These are phyloP conservation scores for Sinocyclocheilus anshuiensis DNA, from an alignment of 2,113 vertebrate genomes.

Conservation along the genomic window DNA sequence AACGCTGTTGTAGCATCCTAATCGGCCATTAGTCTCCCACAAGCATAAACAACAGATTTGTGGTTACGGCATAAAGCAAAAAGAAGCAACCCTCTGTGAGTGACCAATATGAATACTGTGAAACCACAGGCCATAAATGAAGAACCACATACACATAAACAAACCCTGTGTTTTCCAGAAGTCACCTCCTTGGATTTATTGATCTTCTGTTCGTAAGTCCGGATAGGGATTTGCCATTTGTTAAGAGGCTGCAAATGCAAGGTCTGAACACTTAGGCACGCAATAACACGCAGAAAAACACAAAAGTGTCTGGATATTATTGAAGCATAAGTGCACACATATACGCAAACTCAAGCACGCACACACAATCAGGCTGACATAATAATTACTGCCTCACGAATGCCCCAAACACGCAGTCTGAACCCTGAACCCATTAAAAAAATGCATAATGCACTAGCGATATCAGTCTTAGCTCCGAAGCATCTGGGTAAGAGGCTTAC, in stretches of 20 bases:
- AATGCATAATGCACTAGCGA: neutral
- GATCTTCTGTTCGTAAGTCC: constrained; percentile 2
- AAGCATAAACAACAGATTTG: constrained; percentile 24
- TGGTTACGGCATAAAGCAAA: constrained; percentile 35
- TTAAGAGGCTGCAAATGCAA: constrained; percentile 8
- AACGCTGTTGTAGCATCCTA: neutral
- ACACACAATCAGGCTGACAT: neutral
- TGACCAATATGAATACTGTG: constrained; percentile 27
- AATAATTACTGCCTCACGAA: neutral
- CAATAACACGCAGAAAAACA: neutral
- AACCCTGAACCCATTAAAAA: neutral
- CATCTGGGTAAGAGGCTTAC: constrained; percentile 28
- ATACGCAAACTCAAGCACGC: neutral
- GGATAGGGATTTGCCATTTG: constrained; percentile 6
- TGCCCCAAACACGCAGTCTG: neutral
- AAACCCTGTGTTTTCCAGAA: neutral
- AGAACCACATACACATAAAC: constrained; percentile 36
- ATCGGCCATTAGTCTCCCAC: constrained; percentile 25
- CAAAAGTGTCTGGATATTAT: neutral
- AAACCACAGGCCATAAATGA: constrained; percentile 46
- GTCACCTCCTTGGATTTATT: constrained; percentile 18
- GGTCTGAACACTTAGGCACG: constrained; percentile 18
- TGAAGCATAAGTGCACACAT: neutral
- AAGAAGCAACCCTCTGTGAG: constrained; percentile 1
- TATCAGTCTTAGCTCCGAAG: neutral